These are phyloP conservation scores for Patella ulyssiponensis DNA, from an alignment of 2,888 invertebrate species.

Conservation along the genomic window DNA sequence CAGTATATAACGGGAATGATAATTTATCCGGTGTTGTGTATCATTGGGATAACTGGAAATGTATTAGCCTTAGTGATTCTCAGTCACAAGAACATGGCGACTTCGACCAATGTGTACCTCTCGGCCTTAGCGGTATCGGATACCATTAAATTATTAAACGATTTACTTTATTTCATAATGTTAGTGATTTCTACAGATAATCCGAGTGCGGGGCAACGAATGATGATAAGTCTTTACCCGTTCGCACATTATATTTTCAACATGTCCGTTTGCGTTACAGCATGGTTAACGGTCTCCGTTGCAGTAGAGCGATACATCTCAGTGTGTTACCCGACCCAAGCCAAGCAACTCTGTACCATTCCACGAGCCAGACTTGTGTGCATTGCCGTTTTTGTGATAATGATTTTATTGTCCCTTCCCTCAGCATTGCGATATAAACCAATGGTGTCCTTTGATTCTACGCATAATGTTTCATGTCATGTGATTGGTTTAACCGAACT, in stretches of 20 bases:
- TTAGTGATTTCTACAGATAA: conserved; percentile 50
- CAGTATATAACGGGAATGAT: conserved; percentile 63
- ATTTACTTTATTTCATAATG: conserved; percentile 64
- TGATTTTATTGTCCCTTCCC: conserved; percentile 65
- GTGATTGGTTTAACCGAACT: conserved; percentile 53
- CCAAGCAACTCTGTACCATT: conserved; percentile 56
- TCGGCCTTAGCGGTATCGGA: conserved; percentile 65
- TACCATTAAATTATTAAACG: conserved; percentile 63
- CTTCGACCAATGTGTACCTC: conserved; percentile 66
- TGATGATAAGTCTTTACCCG: conserved; percentile 61
- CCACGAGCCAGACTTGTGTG: conserved; percentile 51
- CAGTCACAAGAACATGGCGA: conserved; percentile 56
- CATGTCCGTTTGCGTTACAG: conserved; percentile 62
- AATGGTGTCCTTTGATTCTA: conserved; percentile 45
- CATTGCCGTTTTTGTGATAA: conserved; percentile 58
- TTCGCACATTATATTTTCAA: conserved; percentile 68
- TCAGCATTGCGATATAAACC: conserved; percentile 64
- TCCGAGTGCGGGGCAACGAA: conserved; percentile 42
- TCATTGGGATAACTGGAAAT: conserved; percentile 63
- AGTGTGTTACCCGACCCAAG: conserved; percentile 64
- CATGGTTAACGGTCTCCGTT: conserved; percentile 68
- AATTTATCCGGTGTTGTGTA: conserved; percentile 62
- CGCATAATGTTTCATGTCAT: conserved; percentile 51
- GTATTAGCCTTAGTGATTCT: conserved; percentile 60
- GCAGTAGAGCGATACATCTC: conserved; percentile 66